These are phyloP conservation scores for Hirtodrosophila trivittata DNA, from an alignment of 2,888 invertebrate species.

Conservation along the genomic window DNA sequence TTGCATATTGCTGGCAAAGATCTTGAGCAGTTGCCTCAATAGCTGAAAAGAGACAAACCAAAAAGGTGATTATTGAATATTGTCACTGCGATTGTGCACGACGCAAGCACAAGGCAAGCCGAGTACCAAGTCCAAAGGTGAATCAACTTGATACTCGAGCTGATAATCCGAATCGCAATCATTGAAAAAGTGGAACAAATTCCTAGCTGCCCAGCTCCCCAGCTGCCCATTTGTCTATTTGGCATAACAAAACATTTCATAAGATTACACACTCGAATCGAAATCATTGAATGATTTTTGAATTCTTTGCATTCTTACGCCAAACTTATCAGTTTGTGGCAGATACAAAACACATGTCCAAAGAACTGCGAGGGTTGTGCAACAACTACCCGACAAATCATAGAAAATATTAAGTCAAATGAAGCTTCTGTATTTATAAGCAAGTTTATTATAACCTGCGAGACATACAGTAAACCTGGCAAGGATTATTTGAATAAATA, in stretches of 20 bases:
- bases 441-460: too few species aligned
- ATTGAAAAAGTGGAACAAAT: slow-evolving; percentile 55
- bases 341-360: slow-evolving; percentile 46
- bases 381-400: too few species aligned
- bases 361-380: slow-evolving; percentile 8
- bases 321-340: slow-evolving; percentile 15
- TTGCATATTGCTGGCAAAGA: slow-evolving; percentile 56
- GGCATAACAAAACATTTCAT: slow-evolving; percentile 3
- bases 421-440: too few species aligned
- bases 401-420: not conserved
- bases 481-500: too few species aligned
- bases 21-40: slow-evolving; percentile 40
- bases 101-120: slow-evolving; percentile 17
- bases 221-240: slow-evolving; percentile 10
- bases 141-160: slow-evolving; percentile 54
- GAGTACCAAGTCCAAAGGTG: slow-evolving; percentile 75
- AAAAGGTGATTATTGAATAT: slow-evolving; percentile 21
- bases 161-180: slow-evolving; percentile 55
- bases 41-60: slow-evolving; percentile 31
- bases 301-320: slow-evolving; percentile 47
- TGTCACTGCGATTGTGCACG: slow-evolving; percentile 42
- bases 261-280: slow-evolving; percentile 18
- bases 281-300: slow-evolving; percentile 26
- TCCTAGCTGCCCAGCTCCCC: slow-evolving; percentile 6
- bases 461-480: too few species aligned